These are phyloP conservation scores for Belgica antarctica DNA, from an alignment of 2,888 invertebrate species.

Conservation along the genomic window DNA sequence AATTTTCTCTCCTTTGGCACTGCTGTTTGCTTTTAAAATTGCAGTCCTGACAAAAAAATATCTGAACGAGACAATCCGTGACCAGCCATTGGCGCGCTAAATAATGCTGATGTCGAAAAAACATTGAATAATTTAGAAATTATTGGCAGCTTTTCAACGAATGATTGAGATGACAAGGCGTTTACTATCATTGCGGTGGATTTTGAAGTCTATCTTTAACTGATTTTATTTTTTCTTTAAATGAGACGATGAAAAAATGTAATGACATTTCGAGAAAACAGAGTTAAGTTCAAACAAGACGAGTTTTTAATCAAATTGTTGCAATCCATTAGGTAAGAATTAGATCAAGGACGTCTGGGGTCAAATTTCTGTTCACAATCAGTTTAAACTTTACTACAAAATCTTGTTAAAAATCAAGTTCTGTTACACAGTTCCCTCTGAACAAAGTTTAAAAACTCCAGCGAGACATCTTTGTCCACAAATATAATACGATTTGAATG, in stretches of 20 bases:
- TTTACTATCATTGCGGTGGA: background rate
- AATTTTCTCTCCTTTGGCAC: slow-evolving; percentile 33
- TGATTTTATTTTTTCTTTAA: background rate
- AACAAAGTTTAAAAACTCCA: slow-evolving; percentile 7
- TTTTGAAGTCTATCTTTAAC: background rate
- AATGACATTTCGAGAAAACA: too few relatives aligned
- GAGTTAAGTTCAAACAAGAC: too few relatives aligned
- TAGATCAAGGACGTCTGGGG: too few relatives aligned
- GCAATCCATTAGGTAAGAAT: too few relatives aligned
- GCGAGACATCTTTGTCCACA: background rate
- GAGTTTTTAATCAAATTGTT: too few relatives aligned
- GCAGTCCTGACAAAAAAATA: slow-evolving; percentile 37
- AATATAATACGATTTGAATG: slow-evolving; percentile 25
- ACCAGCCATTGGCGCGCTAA: background rate
- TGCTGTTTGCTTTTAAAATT: slow-evolving; percentile 40
- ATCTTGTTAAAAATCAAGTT: background rate
- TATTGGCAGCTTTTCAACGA: slow-evolving; percentile 4
- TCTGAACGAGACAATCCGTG: background rate
- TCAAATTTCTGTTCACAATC: too few relatives aligned
- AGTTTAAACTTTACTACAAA: too few relatives aligned
- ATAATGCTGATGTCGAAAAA: background rate
- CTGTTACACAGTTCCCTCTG: too few relatives aligned
- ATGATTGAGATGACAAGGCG: slow-evolving; percentile 7
- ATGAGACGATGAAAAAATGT: too few relatives aligned
- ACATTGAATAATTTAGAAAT: slow-evolving; percentile 12